Evolutionary conservation across 2,888 invertebrate genomes (phyloP).

Genomic region (Latrodectus hesperus): DNA sequence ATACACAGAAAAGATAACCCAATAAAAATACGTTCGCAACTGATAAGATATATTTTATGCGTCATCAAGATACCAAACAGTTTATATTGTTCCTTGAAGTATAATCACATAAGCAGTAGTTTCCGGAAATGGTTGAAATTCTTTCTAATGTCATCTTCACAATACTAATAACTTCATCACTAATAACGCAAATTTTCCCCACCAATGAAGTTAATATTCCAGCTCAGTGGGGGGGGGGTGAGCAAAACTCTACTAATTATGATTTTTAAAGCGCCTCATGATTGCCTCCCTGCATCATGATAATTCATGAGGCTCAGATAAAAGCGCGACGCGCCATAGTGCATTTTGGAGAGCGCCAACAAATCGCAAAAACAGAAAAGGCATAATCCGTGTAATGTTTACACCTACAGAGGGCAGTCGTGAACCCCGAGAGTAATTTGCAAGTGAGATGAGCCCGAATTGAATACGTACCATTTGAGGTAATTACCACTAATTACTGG

Average conservation of each 20-base stretch:
- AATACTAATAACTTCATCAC: conserved; percentile 31
- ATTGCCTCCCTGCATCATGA: conserved; percentile 31
- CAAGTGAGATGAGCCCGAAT: conserved; percentile 53
- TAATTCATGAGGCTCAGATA: conserved; percentile 32
- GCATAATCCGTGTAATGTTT: conserved; percentile 23
- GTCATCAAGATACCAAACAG: neutral
- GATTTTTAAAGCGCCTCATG: conserved; percentile 45
- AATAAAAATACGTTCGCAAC: no score
- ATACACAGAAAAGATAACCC: no score
- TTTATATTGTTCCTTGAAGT: neutral
- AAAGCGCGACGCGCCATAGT: neutral
- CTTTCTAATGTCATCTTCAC: conserved; percentile 28
- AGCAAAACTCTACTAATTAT: conserved; percentile 19
- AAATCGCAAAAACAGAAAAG: neutral
- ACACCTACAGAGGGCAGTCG: conserved; percentile 15
- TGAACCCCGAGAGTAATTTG: conserved; percentile 38
- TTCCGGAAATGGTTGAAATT: conserved; percentile 12
- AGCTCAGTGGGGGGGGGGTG: neutral
- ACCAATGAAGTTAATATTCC: conserved; percentile 27
- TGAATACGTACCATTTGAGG: conserved; percentile 41
- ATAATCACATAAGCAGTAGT: conserved; percentile 3
- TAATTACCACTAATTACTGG: conserved; percentile 46
- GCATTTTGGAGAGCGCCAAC: neutral
- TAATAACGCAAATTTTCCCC: conserved; percentile 21
- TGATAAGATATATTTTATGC: neutral